These are phyloP conservation scores for Germaria angustata DNA, from an alignment of 2,888 invertebrate species.

Conservation along the genomic window DNA sequence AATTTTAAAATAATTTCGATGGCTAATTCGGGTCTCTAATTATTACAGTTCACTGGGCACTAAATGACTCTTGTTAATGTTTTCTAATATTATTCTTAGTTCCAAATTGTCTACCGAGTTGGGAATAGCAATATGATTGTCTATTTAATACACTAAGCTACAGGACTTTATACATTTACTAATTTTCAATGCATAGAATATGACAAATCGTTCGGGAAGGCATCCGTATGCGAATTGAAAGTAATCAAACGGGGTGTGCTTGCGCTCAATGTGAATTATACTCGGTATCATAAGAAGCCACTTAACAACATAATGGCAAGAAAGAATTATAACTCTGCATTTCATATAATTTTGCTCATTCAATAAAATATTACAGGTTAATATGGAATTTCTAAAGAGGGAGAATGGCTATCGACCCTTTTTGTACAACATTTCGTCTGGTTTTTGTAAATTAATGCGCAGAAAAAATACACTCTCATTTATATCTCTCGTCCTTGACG, in stretches of 20 bases:
- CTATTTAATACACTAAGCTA: not conserved
- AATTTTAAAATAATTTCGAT: too few species aligned
- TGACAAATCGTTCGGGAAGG: not conserved
- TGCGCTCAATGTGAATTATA: constrained; percentile 2
- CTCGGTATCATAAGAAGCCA: constrained; percentile 24
- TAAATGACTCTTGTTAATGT: too few species aligned
- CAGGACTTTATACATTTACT: not conserved
- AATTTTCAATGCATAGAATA: not conserved
- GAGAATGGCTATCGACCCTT: constrained; percentile 55
- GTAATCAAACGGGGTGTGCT: constrained; percentile 20
- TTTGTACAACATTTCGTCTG: constrained; percentile 33
- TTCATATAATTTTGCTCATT: not conserved
- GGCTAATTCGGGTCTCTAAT: too few species aligned
- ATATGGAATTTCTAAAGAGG: not conserved
- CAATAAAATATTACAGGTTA: not conserved
- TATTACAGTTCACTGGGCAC: too few species aligned
- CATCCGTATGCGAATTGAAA: constrained; percentile 37
- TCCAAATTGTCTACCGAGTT: not conserved
- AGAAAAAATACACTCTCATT: not conserved
- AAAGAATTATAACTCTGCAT: not conserved
- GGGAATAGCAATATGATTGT: not conserved
- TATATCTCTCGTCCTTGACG: not conserved
- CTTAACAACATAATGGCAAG: constrained; percentile 48
- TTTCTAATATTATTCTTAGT: too few species aligned
- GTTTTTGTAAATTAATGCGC: constrained; percentile 45